phyloP scores from a whole-genome alignment of 2,888 invertebrate species.

The Athalia rosae region DNA sequence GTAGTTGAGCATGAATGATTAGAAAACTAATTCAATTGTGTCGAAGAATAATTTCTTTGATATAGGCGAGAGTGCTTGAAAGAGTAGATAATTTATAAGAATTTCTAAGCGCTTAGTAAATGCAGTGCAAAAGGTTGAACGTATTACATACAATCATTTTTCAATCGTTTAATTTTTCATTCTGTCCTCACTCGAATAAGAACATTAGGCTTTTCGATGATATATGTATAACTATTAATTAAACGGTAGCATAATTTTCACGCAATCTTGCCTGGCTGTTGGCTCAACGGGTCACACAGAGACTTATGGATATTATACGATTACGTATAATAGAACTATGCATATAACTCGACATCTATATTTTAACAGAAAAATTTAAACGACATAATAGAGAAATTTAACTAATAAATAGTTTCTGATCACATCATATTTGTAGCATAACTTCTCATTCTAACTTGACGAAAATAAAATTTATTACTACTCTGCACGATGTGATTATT shows the following conservation, averaged over 20 bases:
- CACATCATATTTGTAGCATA: too few relatives aligned
- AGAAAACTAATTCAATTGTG: conserved; percentile 5
- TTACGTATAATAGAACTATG: conserved; percentile 10
- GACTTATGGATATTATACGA: conserved; percentile 4
- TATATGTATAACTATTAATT: background rate
- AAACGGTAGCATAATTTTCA: conserved; percentile 27
- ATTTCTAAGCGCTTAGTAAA: conserved; percentile 15
- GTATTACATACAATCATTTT: conserved; percentile 4
- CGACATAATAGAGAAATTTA: too few relatives aligned
- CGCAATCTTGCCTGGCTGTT: conserved; percentile 38
- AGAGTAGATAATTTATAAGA: conserved; percentile 33
- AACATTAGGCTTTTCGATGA: background rate
- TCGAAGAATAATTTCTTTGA: conserved; percentile 11
- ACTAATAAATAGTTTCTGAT: too few relatives aligned
- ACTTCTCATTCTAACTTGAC: too few relatives aligned
- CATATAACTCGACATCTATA: conserved; percentile 13
- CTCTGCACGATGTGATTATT: too few relatives aligned
- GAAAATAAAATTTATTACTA: too few relatives aligned
- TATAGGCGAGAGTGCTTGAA: conserved; percentile 23
- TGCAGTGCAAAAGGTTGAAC: conserved; percentile 17
- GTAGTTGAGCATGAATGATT: conserved; percentile 16
- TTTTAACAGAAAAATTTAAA: conserved; percentile 8
- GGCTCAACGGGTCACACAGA: background rate
- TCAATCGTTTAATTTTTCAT: conserved; percentile 7
- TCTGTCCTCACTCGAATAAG: background rate